phyloP scores from a whole-genome alignment of 2,113 vertebrate species.

The Prionailurus viverrinus region DNA sequence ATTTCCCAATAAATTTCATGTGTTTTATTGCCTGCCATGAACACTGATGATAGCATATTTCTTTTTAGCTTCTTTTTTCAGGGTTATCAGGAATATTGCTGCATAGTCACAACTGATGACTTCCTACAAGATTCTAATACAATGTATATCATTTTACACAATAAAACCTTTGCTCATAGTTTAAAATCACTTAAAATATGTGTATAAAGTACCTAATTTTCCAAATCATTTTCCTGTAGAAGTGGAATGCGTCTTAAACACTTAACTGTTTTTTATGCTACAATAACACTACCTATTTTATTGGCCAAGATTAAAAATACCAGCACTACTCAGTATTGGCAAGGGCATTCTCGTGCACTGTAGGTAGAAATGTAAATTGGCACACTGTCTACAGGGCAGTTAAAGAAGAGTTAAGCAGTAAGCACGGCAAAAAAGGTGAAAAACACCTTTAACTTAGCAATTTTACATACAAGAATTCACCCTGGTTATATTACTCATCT shows the following conservation, averaged over 20 bases:
- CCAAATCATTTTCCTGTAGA: background rate
- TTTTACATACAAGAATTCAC: background rate
- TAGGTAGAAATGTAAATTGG: background rate
- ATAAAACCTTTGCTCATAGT: background rate
- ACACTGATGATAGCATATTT: background rate
- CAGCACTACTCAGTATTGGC: background rate
- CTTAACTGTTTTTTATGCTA: background rate
- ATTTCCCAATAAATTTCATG: background rate
- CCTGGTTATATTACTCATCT: background rate
- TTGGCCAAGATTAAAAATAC: background rate
- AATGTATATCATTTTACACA: background rate
- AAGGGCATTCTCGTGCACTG: background rate
- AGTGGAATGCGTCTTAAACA: background rate
- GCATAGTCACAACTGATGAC: background rate
- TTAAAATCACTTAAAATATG: constrained; percentile 29
- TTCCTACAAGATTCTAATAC: background rate
- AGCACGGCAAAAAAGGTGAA: background rate
- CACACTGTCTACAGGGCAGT: background rate
- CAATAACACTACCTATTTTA: background rate
- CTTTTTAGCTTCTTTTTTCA: background rate
- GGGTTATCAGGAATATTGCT: background rate
- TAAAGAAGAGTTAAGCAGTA: background rate
- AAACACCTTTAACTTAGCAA: background rate
- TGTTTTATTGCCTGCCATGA: background rate
- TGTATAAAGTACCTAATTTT: background rate